These are phyloP conservation scores for Anastrepha obliqua DNA, from an alignment of 1,140 invertebrate genomes.

Conservation along the genomic window DNA sequence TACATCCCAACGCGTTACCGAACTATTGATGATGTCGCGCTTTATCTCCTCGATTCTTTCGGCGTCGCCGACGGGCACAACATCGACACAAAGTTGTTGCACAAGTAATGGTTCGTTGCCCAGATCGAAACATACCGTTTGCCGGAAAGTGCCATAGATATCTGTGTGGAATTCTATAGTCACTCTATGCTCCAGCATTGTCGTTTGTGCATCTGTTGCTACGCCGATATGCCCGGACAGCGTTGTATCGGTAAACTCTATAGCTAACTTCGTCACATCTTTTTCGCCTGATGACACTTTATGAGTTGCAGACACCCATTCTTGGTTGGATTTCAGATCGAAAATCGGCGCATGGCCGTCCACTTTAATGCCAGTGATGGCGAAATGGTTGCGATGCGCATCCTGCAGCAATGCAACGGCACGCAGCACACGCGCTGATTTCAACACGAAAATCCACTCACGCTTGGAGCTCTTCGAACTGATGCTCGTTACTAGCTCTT, in stretches of 20 bases:
- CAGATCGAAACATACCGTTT: slow-evolving; percentile 88
- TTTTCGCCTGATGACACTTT: slow-evolving; percentile 8
- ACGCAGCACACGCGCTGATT: slow-evolving; percentile 75
- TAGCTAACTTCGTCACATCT: slow-evolving; percentile 42
- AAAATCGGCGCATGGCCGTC: slow-evolving; percentile 61
- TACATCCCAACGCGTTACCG: slow-evolving; percentile 79
- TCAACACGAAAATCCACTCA: slow-evolving; percentile 82
- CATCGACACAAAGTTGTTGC: slow-evolving; percentile 86
- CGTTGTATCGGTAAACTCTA: slow-evolving; percentile 67
- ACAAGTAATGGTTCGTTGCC: slow-evolving; percentile 82
- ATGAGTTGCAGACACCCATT: slow-evolving; percentile 76
- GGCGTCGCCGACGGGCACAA: slow-evolving; percentile 81
- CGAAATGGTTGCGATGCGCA: slow-evolving; percentile 83
- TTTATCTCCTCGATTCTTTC: slow-evolving; percentile 82
- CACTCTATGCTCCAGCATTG: slow-evolving; percentile 77
- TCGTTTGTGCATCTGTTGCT: slow-evolving; percentile 57
- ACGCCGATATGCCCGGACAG: not conserved
- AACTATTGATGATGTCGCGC: slow-evolving; percentile 78
- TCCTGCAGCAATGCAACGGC: slow-evolving; percentile 84
- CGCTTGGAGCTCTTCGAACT: slow-evolving; percentile 81
- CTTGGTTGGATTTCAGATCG: slow-evolving; percentile 77
- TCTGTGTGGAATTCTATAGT: slow-evolving; percentile 83
- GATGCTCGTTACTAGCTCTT: slow-evolving; percentile 79
- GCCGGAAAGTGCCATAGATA: slow-evolving; percentile 88
- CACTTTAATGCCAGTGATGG: slow-evolving; percentile 76